Evolutionary conservation across 2,113 vertebrate species (phyloP), one percentile per base, ranked within the genome.

Genomic region (Suncus etruscus): DNA sequence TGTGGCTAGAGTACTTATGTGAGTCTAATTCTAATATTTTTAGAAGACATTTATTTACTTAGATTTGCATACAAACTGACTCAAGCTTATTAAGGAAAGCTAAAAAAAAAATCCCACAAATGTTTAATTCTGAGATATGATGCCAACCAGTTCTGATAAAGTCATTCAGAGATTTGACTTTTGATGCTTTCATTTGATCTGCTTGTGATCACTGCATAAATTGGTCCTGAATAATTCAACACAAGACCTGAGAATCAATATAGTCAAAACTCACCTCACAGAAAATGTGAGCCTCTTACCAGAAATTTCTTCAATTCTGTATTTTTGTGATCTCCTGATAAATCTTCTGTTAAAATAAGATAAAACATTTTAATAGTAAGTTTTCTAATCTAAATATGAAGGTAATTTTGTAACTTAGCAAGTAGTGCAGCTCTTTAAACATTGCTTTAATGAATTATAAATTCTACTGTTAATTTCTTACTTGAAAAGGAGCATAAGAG

Each of bases 141-240:
- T 54, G 29, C 25, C 18, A 72, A 24, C 25, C 47, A 24, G 10
- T 83, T 87, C 20, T 87, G 77, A 72, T 4, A 22, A 27, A 27
- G 29, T 79, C 12, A 65, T 51, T 65, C 48, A 75, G 76, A 89
- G 72, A 81, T 79, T 88, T 91, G 27, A 69, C 73, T 58, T 83
- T 31, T 11, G 3, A 24, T 89, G 16, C 82, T 87, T 92, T 69
- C 50, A 68, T 83, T 80, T 87, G 85, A 65, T 11, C 3, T 89
- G 50, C 7, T 77, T 83, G 27, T 87, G 87, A 92, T 78, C 73
- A 82, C 16, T 61, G 20, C 77, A 69, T 74, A 87, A 69, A n/a
- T 58, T 92, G 31, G 90, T 92, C 80, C 29, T 83, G 51, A 92
- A 72, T 83, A 73, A 83, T 76, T 92, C n/a, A 58, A 10, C 45